Evolutionary conservation across 2,797 vertebrate genomes (phyloP), one percentile per base, ranked within the genome.

Genomic region (Manis crassicaudata): DNA sequence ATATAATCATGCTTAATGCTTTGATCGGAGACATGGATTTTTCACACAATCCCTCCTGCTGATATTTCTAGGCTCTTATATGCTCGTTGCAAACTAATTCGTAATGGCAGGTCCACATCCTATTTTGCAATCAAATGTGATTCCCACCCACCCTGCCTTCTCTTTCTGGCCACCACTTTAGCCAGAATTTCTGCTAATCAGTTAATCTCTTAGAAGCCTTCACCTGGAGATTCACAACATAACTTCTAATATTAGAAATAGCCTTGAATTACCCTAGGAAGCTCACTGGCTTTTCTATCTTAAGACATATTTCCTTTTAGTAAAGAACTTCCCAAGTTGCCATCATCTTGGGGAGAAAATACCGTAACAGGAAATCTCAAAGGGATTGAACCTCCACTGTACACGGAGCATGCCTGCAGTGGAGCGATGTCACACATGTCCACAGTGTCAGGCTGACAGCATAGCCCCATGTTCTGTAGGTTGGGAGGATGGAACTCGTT

Each of bases 341-440:
- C 17, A 20, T 93, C 12, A 16, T 25, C 82, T 85, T 46, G 4
- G 20, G 58, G 8, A 75, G 27, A 85, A 75, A 62, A 54, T 52
- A 35, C 43, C n/a, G 2, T n/a, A 23, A n/a, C 10, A 43, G 37
- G 54, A 50, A 37, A 32, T 68, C 0, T 9, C 2, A 13, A 0
- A 60, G 8, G 54, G 54, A 56, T 35, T 35, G 54, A 75, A n/a
- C 9, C 27, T 60, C 11, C 4, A 7, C 52, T 46, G 43, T 46
- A 46, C 43, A 46, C 43, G 43, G 43, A 46, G 58, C 12, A 3
- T 1, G 8, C 29, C 77, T n/a, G 43, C 3, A 23, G n/a, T 9
- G 29, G 35, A 54, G 10, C 1, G 2, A 68, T 16, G 40, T 60
- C 6, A 0, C 2, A 10, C 10, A 9, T 3, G 2, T 21, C n/a